Evolutionary conservation across 2,888 invertebrate genomes (phyloP), one percentile per base, ranked within the genome.

Genomic region (Lasioglossum morio): DNA sequence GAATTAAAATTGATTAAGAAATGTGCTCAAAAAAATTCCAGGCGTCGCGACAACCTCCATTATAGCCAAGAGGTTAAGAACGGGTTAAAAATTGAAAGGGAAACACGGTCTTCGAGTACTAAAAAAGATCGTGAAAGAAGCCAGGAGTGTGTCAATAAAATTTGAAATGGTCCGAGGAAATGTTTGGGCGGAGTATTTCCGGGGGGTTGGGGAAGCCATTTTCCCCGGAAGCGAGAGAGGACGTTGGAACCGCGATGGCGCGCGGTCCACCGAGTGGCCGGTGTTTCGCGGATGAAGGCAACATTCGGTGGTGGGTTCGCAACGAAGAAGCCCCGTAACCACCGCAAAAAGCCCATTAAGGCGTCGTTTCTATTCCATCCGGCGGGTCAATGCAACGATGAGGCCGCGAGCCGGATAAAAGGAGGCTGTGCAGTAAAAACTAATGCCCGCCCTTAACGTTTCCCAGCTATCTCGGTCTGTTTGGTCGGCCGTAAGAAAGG

Each of bases 321-420:
- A 76, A 86, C 86, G 76, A 81, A 81, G 86, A 81, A 70, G 66
- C 66, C 72, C 60, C 53, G 80, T 60, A 81, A 79, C 53, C 46
- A 57, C 86, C 79, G 77, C 82, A 76, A 86, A 86, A 86, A 79
- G 82, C 53, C 86, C 82, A 81, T 85, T 86, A 85, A 82, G 82
- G 77, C 66, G 77, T 81, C 83, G 75, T 80, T 82, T 87, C 86
- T 79, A 87, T 86, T 86, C 86, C 83, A 78, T 81, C 69, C 82
- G 70, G 30, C 53, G 80, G 73, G 72, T 76, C 80, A 69, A 78
- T 80, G 85, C 73, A 66, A 77, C 79, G 76, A 23, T 46, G 48
- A 77, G 57, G 30, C 23, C n/a, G 37, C 69, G 40, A 43, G 79
- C 66, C n/a, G 75, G 79, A 75, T 74, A 81, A 79, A 81, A 81